Evolutionary conservation across 2,888 invertebrate species (phyloP).

Genomic region (Melinaea marsaeus): DNA sequence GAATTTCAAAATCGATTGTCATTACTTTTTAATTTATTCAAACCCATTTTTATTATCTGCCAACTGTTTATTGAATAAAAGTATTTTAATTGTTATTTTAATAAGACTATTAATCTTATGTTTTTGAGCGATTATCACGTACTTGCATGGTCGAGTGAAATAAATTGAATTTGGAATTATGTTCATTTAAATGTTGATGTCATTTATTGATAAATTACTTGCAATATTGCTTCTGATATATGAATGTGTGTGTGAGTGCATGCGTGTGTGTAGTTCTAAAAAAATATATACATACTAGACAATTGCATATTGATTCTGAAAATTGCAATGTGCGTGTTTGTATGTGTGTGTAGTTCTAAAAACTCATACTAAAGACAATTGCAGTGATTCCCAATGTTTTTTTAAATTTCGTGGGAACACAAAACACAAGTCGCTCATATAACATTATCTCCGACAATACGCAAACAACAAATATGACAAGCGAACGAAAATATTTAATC

Average conservation of each 20-base stretch:
- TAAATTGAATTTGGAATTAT: constrained; percentile 28
- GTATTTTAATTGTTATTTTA: constrained; percentile 54
- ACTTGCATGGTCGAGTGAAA: constrained; percentile 29
- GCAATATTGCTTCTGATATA: too few relatives aligned
- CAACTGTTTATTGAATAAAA: constrained; percentile 56
- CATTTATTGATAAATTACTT: constrained; percentile 4
- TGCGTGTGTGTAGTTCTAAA: background rate
- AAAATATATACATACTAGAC: too few relatives aligned
- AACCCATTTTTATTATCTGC: constrained; percentile 73
- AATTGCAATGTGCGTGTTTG: too few relatives aligned
- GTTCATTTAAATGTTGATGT: constrained; percentile 25
- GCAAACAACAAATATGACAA: constrained; percentile 68
- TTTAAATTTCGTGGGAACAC: constrained; percentile 27
- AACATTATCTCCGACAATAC: constrained; percentile 42
- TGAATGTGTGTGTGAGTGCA: too few relatives aligned
- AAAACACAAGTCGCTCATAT: background rate
- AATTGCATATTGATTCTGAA: too few relatives aligned
- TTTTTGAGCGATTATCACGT: constrained; percentile 45
- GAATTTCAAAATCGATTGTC: constrained; percentile 28
- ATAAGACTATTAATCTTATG: constrained; percentile 66
- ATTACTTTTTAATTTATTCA: constrained; percentile 66
- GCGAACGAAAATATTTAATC: constrained; percentile 72
- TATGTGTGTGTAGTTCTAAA: background rate
- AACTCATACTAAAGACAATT: background rate
- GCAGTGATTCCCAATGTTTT: background rate